Conservation (phyloP, 2,113 vertebrate species). For the Spilogale gracilis region DNA sequence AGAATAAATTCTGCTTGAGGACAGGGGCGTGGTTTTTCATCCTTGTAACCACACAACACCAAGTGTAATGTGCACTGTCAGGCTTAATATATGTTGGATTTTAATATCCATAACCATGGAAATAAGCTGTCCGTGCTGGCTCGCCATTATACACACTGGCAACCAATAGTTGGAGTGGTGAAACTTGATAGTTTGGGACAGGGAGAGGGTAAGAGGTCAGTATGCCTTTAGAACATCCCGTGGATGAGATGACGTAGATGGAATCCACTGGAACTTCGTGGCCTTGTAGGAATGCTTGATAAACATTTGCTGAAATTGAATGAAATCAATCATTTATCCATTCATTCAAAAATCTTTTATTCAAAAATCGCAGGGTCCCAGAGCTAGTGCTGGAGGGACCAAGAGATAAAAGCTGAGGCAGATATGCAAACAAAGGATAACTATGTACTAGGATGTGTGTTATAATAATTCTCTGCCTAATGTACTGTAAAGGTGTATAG, state of each 20-base stretch:
- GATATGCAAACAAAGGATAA: not conserved
- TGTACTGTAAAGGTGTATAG: not conserved
- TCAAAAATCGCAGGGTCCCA: not conserved
- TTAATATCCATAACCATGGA: not conserved
- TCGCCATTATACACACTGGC: not conserved
- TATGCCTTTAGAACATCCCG: not conserved
- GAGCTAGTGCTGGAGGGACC: not conserved
- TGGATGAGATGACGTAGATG: not conserved
- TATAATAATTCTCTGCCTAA: not conserved
- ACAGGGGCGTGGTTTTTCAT: not conserved
- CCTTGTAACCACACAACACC: too few relatives aligned
- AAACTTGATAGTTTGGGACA: not conserved
- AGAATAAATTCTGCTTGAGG: not conserved
- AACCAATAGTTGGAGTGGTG: not conserved
- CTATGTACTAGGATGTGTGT: not conserved
- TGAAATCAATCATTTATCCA: not conserved
- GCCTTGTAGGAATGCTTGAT: not conserved
- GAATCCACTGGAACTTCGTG: not conserved
- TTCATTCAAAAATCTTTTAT: constrained; percentile 11
- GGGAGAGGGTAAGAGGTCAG: not conserved
- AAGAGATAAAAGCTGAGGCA: not conserved
- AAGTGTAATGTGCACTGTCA: not conserved
- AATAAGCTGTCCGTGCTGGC: not conserved
- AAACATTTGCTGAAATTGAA: not conserved
- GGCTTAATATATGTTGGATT: not conserved